These are phyloP conservation scores for Oncorhynchus kisutch DNA, from an alignment of 2,113 vertebrate genomes.

Conservation along the genomic window DNA sequence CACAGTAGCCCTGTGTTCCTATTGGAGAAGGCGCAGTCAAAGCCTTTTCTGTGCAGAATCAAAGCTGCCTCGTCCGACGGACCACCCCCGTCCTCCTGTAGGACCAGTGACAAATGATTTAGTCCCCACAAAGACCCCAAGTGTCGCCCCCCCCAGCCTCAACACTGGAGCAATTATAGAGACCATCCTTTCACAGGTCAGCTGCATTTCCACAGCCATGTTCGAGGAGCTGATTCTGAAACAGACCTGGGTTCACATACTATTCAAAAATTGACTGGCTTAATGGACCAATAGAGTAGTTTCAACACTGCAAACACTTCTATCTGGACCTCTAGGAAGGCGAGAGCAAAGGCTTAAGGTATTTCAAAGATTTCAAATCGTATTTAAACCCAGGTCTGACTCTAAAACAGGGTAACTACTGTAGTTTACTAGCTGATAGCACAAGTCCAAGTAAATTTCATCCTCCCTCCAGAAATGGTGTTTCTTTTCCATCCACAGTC, in stretches of 20 bases:
- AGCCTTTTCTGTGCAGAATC: conserved; percentile 89
- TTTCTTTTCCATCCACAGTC: background rate
- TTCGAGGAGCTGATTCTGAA: background rate
- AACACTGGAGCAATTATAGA: conserved; percentile 37
- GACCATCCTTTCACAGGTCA: conserved; percentile 29
- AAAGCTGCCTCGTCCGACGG: conserved; percentile 86
- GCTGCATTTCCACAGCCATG: conserved; percentile 20
- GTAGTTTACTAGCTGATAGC: conserved; percentile 3
- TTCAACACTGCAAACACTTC: too few species aligned
- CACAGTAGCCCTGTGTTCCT: conserved; percentile 71
- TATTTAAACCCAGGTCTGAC: too few species aligned
- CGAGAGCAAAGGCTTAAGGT: too few species aligned
- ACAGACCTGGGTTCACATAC: background rate
- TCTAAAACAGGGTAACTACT: conserved; percentile 5
- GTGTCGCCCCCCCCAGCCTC: conserved; percentile 14
- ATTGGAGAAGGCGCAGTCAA: conserved; percentile 83
- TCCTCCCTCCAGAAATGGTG: background rate
- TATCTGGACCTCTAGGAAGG: too few species aligned
- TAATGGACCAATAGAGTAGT: too few species aligned
- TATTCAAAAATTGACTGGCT: background rate
- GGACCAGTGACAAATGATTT: conserved; percentile 10
- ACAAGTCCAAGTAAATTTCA: conserved; percentile 1
- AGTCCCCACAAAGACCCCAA: conserved; percentile 25
- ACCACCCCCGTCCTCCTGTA: conserved; percentile 60
- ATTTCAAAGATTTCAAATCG: too few species aligned